Evolutionary conservation across 2,888 invertebrate species (phyloP).

Genomic region (Pollenia labialis): DNA sequence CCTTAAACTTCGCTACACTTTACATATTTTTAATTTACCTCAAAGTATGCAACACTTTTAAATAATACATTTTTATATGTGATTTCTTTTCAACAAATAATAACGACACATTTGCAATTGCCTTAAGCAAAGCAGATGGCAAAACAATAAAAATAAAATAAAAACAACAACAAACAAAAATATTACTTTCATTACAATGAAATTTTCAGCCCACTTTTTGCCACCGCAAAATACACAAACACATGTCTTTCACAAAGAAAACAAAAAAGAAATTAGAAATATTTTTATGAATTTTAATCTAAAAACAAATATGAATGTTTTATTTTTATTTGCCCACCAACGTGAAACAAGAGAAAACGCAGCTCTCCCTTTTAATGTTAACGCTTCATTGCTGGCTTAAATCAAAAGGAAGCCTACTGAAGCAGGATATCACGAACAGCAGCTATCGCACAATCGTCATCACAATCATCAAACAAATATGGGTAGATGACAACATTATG

Average conservation of each 20-base stretch:
- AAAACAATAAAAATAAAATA: slow-evolving; percentile 32
- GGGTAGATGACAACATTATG: slow-evolving; percentile 58
- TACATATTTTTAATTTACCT: neutral
- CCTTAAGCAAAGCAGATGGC: slow-evolving; percentile 51
- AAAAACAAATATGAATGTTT: slow-evolving; percentile 56
- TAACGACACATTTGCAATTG: slow-evolving; percentile 38
- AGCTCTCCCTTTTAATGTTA: slow-evolving; percentile 27
- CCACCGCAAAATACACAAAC: neutral
- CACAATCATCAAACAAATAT: slow-evolving; percentile 67
- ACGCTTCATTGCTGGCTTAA: slow-evolving; percentile 68
- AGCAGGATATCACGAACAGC: slow-evolving; percentile 61
- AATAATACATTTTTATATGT: neutral
- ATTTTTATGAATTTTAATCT: slow-evolving; percentile 65
- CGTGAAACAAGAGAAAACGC: slow-evolving; percentile 22
- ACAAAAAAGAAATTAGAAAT: slow-evolving; percentile 36
- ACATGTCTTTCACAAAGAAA: slow-evolving; percentile 22
- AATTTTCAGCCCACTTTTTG: slow-evolving; percentile 39
- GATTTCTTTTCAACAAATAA: neutral
- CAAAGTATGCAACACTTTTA: slow-evolving; percentile 43
- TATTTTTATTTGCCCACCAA: slow-evolving; percentile 11
- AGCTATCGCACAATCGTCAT: slow-evolving; percentile 14
- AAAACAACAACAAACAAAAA: slow-evolving; percentile 33
- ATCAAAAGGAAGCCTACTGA: slow-evolving; percentile 66
- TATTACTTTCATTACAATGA: slow-evolving; percentile 60
- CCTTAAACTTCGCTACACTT: neutral